These are phyloP conservation scores for Odocoileus hemionus DNA, from an alignment of 2,113 vertebrate genomes.

Conservation along the genomic window DNA sequence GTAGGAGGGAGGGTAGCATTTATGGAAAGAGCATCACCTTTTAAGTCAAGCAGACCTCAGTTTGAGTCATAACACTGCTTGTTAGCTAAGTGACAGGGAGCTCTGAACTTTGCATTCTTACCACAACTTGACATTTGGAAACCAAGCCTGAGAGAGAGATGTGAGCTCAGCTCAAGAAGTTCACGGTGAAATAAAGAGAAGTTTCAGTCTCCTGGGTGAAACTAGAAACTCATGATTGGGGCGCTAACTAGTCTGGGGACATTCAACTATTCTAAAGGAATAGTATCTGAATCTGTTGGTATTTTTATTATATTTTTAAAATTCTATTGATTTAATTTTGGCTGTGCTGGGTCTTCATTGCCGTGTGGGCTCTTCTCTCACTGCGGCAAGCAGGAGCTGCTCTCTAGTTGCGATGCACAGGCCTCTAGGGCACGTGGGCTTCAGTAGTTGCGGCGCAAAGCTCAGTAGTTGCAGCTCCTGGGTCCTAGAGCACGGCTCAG, in stretches of 20 bases:
- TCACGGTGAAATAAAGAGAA: background rate
- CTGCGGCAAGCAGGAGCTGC: background rate
- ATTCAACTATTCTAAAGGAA: background rate
- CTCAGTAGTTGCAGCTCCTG: background rate
- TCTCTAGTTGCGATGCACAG: background rate
- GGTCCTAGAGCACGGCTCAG: background rate
- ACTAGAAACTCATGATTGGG: background rate
- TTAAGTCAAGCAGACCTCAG: background rate
- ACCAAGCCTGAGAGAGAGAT: background rate
- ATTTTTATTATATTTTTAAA: background rate
- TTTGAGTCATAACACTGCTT: constrained; percentile 37
- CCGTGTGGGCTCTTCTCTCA: background rate
- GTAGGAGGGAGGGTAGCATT: background rate
- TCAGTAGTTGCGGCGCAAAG: too few species aligned
- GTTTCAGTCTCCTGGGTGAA: background rate
- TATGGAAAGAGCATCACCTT: constrained; percentile 29
- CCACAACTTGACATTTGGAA: constrained; percentile 41
- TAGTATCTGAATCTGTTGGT: background rate
- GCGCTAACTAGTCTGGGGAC: background rate
- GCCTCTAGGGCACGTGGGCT: background rate
- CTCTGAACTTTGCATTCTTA: constrained; percentile 50
- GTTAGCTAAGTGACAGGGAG: constrained; percentile 9
- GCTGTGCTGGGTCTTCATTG: background rate
- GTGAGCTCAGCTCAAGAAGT: background rate
- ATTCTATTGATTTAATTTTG: background rate